These are phyloP conservation scores for Ceramica pisi DNA, from an alignment of 2,888 invertebrate genomes.

Conservation along the genomic window DNA sequence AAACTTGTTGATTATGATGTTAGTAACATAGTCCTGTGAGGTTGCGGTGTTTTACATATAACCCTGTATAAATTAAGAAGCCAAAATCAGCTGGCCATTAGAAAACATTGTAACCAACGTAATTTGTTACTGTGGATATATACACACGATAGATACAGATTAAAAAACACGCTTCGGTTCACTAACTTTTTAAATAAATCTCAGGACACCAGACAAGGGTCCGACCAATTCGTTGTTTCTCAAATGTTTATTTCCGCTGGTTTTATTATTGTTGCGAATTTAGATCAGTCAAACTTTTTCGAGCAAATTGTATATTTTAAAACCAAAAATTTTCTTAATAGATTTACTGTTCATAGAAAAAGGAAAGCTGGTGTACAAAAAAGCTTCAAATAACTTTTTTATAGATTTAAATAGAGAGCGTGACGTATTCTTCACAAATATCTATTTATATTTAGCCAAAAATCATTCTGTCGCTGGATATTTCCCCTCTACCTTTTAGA, in stretches of 20 bases:
- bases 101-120: conserved; percentile 30
- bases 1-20: no score
- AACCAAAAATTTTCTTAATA: background rate
- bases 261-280: conserved; percentile 71
- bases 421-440: background rate
- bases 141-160: conserved; percentile 53
- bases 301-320: background rate
- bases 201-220: conserved; percentile 78
- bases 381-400: no score
- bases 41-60: no score
- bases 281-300: conserved; percentile 66
- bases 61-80: no score
- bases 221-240: conserved; percentile 77
- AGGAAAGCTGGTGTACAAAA: background rate
- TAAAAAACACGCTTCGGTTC: conserved; percentile 63
- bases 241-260: conserved; percentile 70
- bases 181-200: conserved; percentile 87
- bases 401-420: background rate
- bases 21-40: no score
- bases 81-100: conserved; percentile 19
- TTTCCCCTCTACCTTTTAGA: conserved; percentile 1
- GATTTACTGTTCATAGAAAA: background rate
- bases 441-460: background rate
- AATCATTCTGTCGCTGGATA: background rate
- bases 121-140: conserved; percentile 50